Conservation (phyloP, 2,113 vertebrate genomes). For the Poeciliopsis turrubarensis region DNA sequence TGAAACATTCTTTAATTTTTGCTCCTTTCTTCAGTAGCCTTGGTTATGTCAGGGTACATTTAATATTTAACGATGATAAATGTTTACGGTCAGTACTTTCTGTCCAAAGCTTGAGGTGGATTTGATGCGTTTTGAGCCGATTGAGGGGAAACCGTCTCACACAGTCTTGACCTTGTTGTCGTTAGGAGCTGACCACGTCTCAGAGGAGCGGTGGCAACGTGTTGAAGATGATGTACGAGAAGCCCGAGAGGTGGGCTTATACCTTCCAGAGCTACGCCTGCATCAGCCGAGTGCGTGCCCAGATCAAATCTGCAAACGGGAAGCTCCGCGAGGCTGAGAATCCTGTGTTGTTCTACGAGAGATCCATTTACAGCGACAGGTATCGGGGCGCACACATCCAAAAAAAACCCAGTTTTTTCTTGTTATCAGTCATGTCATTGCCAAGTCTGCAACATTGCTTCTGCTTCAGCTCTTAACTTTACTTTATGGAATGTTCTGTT, state of each 20-base stretch:
- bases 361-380: slow-evolving; percentile 97
- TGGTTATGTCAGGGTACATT: background rate
- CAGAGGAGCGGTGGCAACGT: slow-evolving; percentile 92
- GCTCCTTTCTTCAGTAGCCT: background rate
- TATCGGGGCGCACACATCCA: slow-evolving; percentile 45
- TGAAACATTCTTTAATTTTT: background rate
- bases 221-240: slow-evolving; percentile 93
- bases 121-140: no score
- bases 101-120: no score
- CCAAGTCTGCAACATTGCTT: background rate
- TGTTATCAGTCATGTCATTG: background rate
- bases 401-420: background rate
- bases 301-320: slow-evolving; percentile 81
- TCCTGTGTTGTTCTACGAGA: slow-evolving; percentile 91
- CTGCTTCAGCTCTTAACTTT: background rate
- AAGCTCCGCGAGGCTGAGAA: slow-evolving; percentile 79
- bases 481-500: background rate
- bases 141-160: no score
- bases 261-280: slow-evolving; percentile 95
- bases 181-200: slow-evolving; percentile 87
- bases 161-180: no score
- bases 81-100: background rate
- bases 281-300: slow-evolving; percentile 90
- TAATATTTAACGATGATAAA: background rate
- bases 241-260: slow-evolving; percentile 92